Base-by-base conservation (phyloP, 2,113 vertebrate genomes). In the Gracilinanus agilis region DNA sequence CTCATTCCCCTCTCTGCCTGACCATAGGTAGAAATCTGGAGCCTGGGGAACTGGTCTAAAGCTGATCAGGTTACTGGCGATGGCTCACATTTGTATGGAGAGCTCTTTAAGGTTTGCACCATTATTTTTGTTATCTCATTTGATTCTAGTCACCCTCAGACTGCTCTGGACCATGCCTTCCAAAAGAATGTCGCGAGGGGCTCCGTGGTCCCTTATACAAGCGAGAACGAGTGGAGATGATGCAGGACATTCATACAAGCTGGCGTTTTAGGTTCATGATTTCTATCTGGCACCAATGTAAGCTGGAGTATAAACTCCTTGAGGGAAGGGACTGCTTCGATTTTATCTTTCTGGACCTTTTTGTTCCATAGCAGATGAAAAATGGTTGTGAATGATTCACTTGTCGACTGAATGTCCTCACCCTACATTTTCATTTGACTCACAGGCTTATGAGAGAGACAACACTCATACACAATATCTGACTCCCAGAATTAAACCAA, bases 401-500 rank as follows among this genome's bases (percentile, higher is more conserved):
- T 23, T 83, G 40, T 23, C 8, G 19, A 83, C 2, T 83, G 16
- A 83, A 83, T 83, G 67, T 9, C 16, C 67, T 6, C 40, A 53
- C 6, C 9, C 90, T 88, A 90, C 75, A 92, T 55, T 53, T 93
- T 54, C 90, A 95, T 93, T 93, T 89, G 67, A 55, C 44, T 95
- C 90, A 49, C 49, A 93, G 24, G 8, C 53, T 90, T 56, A 40
- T 6, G 11, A 75, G 10, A 61, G 0, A 34, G 40, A 92, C 27
- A 96, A 55, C 88, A 83, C 16, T 91, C 49, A 96, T 55, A 88
- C 61, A 94, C 16, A n/a, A 19, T 40, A 92, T 89, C 53, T 94
- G 44, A 93, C 25, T 83, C 55, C 88, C 34, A 54, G 40, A 91
- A 54, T 90, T 92, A 89, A 96, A 56, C 44, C 93, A 88, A 83